These are phyloP conservation scores for Dorcus hopei DNA, from an alignment of 2,888 invertebrate genomes.

Conservation along the genomic window DNA sequence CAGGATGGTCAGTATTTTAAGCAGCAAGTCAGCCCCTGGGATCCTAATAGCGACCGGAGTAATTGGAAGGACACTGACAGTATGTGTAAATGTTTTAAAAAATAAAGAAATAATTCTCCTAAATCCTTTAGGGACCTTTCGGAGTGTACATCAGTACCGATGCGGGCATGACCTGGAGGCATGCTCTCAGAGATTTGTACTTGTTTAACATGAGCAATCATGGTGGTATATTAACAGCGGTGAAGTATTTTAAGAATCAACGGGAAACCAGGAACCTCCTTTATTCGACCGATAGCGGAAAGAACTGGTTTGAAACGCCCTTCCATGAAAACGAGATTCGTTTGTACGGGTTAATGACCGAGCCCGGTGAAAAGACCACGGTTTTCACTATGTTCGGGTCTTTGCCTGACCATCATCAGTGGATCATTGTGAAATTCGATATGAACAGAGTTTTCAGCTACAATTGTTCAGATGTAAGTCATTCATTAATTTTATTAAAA, in stretches of 20 bases:
- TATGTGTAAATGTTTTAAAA: conserved; percentile 10
- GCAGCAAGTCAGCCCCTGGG: conserved; percentile 84
- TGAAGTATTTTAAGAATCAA: conserved; percentile 71
- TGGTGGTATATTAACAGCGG: conserved; percentile 83
- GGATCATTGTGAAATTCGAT: conserved; percentile 80
- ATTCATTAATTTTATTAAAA: background rate
- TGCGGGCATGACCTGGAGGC: conserved; percentile 78
- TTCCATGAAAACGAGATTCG: conserved; percentile 70
- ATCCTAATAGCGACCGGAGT: conserved; percentile 84
- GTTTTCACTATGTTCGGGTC: conserved; percentile 91
- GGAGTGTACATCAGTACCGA: conserved; percentile 79
- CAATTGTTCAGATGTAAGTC: conserved; percentile 38
- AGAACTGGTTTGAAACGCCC: conserved; percentile 70
- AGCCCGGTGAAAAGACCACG: conserved; percentile 91
- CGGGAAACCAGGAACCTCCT: conserved; percentile 76
- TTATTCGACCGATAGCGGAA: conserved; percentile 85
- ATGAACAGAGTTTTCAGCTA: conserved; percentile 53
- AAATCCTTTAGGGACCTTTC: conserved; percentile 58
- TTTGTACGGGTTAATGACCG: conserved; percentile 89
- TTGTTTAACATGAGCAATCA: conserved; percentile 90
- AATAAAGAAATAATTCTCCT: background rate
- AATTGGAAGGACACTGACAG: conserved; percentile 70
- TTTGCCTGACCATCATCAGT: conserved; percentile 70
- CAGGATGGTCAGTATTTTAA: conserved; percentile 77
- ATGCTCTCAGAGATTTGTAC: conserved; percentile 71